phyloP scores from a whole-genome alignment of 2,888 invertebrate genomes.

The Papilio elwesi region DNA sequence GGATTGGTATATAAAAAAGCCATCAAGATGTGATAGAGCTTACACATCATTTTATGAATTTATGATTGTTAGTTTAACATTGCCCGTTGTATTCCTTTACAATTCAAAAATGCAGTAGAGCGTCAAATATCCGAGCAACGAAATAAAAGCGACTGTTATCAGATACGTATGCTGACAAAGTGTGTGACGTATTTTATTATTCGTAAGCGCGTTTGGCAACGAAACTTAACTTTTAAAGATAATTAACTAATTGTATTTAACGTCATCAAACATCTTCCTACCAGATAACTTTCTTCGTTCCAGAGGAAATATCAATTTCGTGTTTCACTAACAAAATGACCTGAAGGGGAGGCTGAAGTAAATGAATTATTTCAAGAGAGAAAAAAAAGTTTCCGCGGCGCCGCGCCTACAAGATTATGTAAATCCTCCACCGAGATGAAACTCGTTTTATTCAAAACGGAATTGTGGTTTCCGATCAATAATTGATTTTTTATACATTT shows the following conservation, averaged over 20 bases:
- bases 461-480: constrained; percentile 38
- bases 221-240: constrained; percentile 16
- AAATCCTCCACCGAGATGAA: constrained; percentile 50
- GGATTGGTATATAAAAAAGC: no score
- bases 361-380: constrained; percentile 61
- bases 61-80: no score
- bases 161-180: no score
- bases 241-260: constrained; percentile 35
- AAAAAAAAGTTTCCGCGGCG: constrained; percentile 54
- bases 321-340: constrained; percentile 45
- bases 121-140: no score
- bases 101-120: no score
- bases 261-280: constrained; percentile 26
- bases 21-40: no score
- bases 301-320: constrained; percentile 58
- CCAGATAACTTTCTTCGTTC: constrained; percentile 59
- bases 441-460: constrained; percentile 43
- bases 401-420: constrained; percentile 57
- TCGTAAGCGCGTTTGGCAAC: neutral
- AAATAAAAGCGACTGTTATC: no score
- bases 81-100: no score
- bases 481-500: constrained; percentile 31
- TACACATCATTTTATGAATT: no score
- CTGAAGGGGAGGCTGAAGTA: constrained; percentile 50
- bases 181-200: neutral